phyloP scores from a whole-genome alignment of 2,888 invertebrate species.

The Gymnocheta viridis region DNA sequence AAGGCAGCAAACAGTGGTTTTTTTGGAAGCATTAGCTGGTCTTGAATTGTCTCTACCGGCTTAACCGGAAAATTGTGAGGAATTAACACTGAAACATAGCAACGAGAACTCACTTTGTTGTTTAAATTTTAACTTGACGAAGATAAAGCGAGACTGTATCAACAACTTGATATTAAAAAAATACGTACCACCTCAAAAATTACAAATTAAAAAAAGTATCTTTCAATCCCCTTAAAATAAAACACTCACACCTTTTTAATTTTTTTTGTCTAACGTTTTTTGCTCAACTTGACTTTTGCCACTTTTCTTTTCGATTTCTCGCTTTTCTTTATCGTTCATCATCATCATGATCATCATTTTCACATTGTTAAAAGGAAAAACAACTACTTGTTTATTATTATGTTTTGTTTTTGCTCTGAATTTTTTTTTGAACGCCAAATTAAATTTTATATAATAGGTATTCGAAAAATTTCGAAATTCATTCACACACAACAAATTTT shows the following conservation, averaged over 20 bases:
- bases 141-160: no score
- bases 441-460: constrained; percentile 54
- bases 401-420: constrained; percentile 9
- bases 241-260: constrained; percentile 33
- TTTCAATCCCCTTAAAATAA: constrained; percentile 15
- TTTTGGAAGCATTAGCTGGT: no score
- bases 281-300: constrained; percentile 38
- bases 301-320: constrained; percentile 40
- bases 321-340: constrained; percentile 32
- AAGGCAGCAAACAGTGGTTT: no score
- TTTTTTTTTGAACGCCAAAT: constrained; percentile 26
- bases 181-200: not conserved
- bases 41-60: no score
- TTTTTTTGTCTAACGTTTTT: not conserved
- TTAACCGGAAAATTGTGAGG: no score
- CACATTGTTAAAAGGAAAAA: constrained; percentile 57
- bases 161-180: no score
- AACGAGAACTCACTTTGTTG: no score
- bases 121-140: no score
- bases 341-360: constrained; percentile 40
- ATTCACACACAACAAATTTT: not conserved
- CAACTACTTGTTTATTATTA: constrained; percentile 70
- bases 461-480: constrained; percentile 50
- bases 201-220: not conserved
- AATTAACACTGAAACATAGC: no score